Evolutionary conservation across 1,140 invertebrate species (phyloP).

Genomic region (Nixonia krombeini): DNA sequence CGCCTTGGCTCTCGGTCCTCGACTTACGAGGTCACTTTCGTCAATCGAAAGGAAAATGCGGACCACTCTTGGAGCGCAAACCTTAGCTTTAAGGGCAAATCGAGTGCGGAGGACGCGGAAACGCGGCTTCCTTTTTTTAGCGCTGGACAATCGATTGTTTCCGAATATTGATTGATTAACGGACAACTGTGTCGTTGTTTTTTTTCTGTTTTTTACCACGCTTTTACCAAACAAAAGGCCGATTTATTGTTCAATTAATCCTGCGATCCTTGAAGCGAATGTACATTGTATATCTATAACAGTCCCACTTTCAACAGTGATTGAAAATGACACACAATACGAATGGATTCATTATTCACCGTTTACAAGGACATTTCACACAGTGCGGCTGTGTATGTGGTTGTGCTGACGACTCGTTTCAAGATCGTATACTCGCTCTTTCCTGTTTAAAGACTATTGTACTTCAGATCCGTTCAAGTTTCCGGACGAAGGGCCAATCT

Average conservation of each 20-base stretch:
- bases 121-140: no score
- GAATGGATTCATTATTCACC: slow-evolving; percentile 38
- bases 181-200: no score
- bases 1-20: slow-evolving; percentile 52
- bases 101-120: no score
- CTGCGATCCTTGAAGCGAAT: no score
- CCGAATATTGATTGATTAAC: no score
- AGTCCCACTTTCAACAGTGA: not conserved
- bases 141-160: no score
- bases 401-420: slow-evolving; percentile 43
- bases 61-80: slow-evolving; percentile 1
- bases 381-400: no score
- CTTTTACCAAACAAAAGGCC: no score
- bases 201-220: no score
- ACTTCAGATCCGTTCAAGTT: slow-evolving; percentile 49
- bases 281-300: no score
- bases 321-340: slow-evolving; percentile 20
- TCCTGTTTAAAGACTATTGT: slow-evolving; percentile 51
- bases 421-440: slow-evolving; percentile 41
- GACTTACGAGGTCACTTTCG: slow-evolving; percentile 36
- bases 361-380: slow-evolving; percentile 22
- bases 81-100: not conserved
- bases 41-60: slow-evolving; percentile 20
- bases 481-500: slow-evolving; percentile 45
- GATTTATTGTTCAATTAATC: no score